Base-by-base conservation (phyloP, 2,888 invertebrate genomes). In the Mechanitis mazaeus region DNA sequence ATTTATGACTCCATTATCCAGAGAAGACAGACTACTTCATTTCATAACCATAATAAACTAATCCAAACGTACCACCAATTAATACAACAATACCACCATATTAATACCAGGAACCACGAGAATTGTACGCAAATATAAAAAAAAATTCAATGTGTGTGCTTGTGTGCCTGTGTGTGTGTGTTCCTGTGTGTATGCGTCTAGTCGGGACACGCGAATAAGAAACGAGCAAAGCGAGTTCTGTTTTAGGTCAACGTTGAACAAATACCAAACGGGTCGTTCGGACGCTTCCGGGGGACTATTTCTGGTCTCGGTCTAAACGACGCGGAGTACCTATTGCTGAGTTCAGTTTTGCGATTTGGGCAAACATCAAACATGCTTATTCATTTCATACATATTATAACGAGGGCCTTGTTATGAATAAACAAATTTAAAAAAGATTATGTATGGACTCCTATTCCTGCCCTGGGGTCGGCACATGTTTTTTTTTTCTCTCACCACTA, bases 231-330 rank as follows among this genome's bases (percentile, higher is more conserved):
- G 83, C 87, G 79, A 85, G 79, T 84, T 79, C 90, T 89, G 88
- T 89, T 90, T 90, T 90, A 90, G 90, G 90, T 89, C 90, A 89
- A 89, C 90, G 85, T 83, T 84, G 87, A 89, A 88, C 88, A 89
- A 89, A 90, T 90, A 89, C 90, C 89, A 90, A 89, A 90, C 89
- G 84, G 87, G 88, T 87, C 87, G 89, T 82, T 84, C 83, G 84
- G 82, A 80, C 85, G 87, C 87, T 90, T 89, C 90, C 89, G 89
- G 82, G 85, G 83, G 84, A 79, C 72, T 90, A 90, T 90, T 90
- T 89, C 81, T 89, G 87, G 83, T 83, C 85, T 83, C 84, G 84
- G 83, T 83, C 81, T 81, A 81, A 84, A 80, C 81, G 80, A 81
- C 73, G 72, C 69, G 73, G 77, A 80, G 77, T 31, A 50, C 50